Conservation (phyloP, 2,113 vertebrate species). For the Corythoichthys haematopterus region DNA sequence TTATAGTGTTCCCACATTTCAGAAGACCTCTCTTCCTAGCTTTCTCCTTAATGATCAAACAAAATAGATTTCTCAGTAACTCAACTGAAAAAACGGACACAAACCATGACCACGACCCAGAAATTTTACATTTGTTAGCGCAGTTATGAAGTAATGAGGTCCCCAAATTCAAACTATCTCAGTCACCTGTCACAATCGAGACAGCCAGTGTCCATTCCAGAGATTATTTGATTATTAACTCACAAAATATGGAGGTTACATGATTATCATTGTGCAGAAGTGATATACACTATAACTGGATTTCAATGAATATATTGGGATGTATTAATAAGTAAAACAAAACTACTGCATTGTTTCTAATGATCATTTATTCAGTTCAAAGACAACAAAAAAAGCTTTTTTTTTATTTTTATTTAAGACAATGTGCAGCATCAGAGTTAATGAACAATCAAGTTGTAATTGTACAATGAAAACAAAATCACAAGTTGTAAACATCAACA, state of each 20-base stretch:
- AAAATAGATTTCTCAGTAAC: too few relatives aligned
- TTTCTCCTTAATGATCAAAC: too few relatives aligned
- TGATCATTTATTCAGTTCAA: slow-evolving; percentile 28
- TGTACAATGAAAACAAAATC: slow-evolving; percentile 49
- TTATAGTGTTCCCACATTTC: too few relatives aligned
- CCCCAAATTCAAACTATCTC: too few relatives aligned
- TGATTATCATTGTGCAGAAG: not conserved
- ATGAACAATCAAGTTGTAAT: slow-evolving; percentile 56
- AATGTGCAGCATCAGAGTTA: slow-evolving; percentile 59
- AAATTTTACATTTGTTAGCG: too few relatives aligned
- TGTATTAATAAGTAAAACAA: slow-evolving; percentile 2
- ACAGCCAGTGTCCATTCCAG: too few relatives aligned
- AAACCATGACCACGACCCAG: too few relatives aligned
- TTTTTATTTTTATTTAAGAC: slow-evolving; percentile 52
- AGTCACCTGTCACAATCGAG: too few relatives aligned
- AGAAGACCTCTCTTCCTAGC: too few relatives aligned
- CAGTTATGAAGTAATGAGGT: too few relatives aligned
- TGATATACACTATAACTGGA: not conserved
- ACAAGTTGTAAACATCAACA: slow-evolving; percentile 45
- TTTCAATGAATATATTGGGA: not conserved
- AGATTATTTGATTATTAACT: not conserved
- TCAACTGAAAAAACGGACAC: too few relatives aligned
- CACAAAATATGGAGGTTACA: not conserved
- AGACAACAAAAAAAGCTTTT: slow-evolving; percentile 28
- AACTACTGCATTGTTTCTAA: not conserved